These are phyloP conservation scores for Tetragnatha versicolor DNA, from an alignment of 1,140 invertebrate genomes.

Conservation along the genomic window DNA sequence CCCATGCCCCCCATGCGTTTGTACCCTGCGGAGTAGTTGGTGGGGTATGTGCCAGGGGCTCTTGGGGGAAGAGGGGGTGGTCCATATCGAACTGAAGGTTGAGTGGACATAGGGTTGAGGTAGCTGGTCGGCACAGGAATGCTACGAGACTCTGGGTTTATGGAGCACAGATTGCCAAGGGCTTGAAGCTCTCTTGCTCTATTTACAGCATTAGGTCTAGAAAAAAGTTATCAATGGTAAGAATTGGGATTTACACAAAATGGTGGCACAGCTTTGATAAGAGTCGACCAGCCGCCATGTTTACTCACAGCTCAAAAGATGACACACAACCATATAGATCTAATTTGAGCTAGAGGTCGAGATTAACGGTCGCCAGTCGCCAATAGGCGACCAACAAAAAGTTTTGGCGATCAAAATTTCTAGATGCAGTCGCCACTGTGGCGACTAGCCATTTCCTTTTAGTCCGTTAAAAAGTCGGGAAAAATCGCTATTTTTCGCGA, in stretches of 20 bases:
- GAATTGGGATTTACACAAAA: background rate
- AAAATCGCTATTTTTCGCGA: no score
- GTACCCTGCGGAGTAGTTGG: background rate
- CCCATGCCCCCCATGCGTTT: background rate
- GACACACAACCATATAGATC: no score
- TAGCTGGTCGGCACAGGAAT: background rate
- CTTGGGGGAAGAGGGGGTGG: constrained; percentile 27
- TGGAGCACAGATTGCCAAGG: background rate
- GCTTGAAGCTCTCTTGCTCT: background rate
- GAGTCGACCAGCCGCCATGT: no score
- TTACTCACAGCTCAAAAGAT: no score
- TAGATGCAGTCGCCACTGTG: no score
- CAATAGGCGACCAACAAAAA: no score
- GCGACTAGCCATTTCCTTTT: no score
- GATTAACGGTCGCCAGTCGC: no score
- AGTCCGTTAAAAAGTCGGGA: no score
- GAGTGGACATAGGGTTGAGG: background rate
- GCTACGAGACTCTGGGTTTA: background rate
- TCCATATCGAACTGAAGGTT: background rate
- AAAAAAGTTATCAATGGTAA: background rate
- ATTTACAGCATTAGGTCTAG: background rate
- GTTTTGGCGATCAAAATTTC: no score
- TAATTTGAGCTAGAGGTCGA: no score
- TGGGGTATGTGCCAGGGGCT: background rate
- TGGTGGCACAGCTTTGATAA: no score